These are phyloP conservation scores for Drosophila subquinaria DNA, from an alignment of 2,888 invertebrate genomes.

Conservation along the genomic window DNA sequence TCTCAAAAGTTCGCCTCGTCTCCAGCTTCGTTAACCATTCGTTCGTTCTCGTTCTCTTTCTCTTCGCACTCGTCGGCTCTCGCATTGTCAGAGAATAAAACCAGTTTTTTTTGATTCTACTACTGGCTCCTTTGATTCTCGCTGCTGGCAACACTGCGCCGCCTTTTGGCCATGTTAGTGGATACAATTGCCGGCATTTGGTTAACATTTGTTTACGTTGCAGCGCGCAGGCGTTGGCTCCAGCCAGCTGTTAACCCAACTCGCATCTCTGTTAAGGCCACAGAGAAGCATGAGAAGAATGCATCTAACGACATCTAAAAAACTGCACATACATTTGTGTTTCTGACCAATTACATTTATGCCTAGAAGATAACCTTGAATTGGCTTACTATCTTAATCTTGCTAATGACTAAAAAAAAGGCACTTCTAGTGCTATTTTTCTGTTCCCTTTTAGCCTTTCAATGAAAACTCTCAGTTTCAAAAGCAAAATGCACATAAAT, in stretches of 20 bases:
- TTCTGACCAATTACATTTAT: constrained; percentile 36
- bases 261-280: constrained; percentile 31
- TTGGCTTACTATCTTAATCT: neutral
- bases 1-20: constrained; percentile 6
- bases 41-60: constrained; percentile 10
- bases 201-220: constrained; percentile 76
- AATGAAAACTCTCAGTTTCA: constrained; percentile 55
- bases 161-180: constrained; percentile 35
- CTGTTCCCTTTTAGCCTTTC: neutral
- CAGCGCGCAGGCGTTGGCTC: constrained; percentile 59
- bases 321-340: neutral
- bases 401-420: neutral
- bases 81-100: constrained; percentile 33
- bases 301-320: neutral
- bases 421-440: neutral
- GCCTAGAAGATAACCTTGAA: constrained; percentile 11
- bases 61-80: constrained; percentile 1
- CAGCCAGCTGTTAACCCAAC: constrained; percentile 41
- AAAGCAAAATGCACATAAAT: constrained; percentile 54
- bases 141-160: constrained; percentile 56
- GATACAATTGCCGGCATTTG: constrained; percentile 66
- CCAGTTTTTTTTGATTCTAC: constrained; percentile 40
- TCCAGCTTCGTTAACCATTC: constrained; percentile 30
- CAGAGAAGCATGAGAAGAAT: constrained; percentile 3
- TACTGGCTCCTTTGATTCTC: constrained; percentile 16